phyloP scores from a whole-genome alignment of 2,113 vertebrate species.

The Nannobrachium achirus region DNA sequence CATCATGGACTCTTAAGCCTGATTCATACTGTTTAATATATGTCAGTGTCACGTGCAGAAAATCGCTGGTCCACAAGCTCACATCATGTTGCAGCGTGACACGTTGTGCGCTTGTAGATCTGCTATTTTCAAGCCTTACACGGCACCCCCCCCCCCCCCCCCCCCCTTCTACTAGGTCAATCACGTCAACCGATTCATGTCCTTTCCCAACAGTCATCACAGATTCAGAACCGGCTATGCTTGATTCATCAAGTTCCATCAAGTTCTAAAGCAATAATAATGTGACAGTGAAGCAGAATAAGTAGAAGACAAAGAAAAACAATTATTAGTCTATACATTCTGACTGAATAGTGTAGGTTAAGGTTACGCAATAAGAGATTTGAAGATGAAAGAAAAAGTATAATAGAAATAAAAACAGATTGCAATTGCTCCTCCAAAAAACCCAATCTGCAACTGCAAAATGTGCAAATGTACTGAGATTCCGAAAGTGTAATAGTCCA shows the following conservation, averaged over 20 bases:
- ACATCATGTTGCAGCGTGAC: too few species aligned
- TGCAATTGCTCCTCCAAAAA: background rate
- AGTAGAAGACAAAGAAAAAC: background rate
- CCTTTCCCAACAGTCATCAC: background rate
- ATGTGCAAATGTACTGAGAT: background rate
- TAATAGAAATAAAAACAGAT: too few species aligned
- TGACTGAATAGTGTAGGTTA: background rate
- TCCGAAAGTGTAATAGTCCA: too few species aligned
- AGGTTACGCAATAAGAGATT: too few species aligned
- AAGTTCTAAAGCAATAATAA: slow-evolving; percentile 1
- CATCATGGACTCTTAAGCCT: too few species aligned
- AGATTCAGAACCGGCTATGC: slow-evolving; percentile 6
- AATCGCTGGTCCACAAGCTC: too few species aligned
- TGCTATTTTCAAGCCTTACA: slow-evolving; percentile 19
- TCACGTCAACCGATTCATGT: too few species aligned
- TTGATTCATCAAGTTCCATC: slow-evolving; percentile 41
- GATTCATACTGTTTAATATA: too few species aligned
- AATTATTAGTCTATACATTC: background rate
- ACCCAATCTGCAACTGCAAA: background rate
- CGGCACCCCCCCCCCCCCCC: slow-evolving; percentile 20
- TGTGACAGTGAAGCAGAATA: background rate
- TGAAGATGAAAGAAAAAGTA: too few species aligned
- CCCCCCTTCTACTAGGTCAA: background rate
- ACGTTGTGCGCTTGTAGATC: too few species aligned
- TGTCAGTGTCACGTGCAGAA: too few species aligned